Evolutionary conservation across 2,888 invertebrate species (phyloP).

Genomic region (Lasioglossum oenotherae): DNA sequence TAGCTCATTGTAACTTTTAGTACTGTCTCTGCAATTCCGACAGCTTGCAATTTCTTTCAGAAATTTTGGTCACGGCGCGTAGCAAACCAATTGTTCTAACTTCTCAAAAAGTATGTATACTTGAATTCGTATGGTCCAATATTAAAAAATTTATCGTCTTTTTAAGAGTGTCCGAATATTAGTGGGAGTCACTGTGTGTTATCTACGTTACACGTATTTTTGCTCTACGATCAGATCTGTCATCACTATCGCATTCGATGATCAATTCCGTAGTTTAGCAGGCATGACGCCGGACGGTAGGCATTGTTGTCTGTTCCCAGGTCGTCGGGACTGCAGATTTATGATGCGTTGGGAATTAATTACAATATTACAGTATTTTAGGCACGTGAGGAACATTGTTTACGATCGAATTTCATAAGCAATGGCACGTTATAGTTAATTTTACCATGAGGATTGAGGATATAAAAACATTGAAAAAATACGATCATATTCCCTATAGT

Average conservation of each 20-base stretch:
- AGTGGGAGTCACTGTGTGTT: too few relatives aligned
- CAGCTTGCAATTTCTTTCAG: too few relatives aligned
- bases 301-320: conserved; percentile 70
- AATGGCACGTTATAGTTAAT: not conserved
- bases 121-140: too few relatives aligned
- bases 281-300: conserved; percentile 67
- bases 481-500: not conserved
- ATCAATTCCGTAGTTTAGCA: conserved; percentile 68
- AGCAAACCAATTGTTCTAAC: too few relatives aligned
- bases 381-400: not conserved
- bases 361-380: not conserved
- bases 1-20: too few relatives aligned
- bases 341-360: not conserved
- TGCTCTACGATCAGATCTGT: conserved; percentile 60
- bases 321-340: conserved; percentile 63
- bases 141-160: too few relatives aligned
- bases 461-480: not conserved
- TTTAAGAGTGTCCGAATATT: too few relatives aligned
- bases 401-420: not conserved
- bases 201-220: not conserved
- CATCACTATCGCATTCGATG: conserved; percentile 53
- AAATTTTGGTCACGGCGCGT: too few relatives aligned
- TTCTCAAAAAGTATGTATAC: too few relatives aligned
- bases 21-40: too few relatives aligned
- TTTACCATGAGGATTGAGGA: not conserved